Evolutionary conservation across 2,113 vertebrate genomes (phyloP), one percentile per base, ranked within the genome.

Genomic region (Sitta europaea): DNA sequence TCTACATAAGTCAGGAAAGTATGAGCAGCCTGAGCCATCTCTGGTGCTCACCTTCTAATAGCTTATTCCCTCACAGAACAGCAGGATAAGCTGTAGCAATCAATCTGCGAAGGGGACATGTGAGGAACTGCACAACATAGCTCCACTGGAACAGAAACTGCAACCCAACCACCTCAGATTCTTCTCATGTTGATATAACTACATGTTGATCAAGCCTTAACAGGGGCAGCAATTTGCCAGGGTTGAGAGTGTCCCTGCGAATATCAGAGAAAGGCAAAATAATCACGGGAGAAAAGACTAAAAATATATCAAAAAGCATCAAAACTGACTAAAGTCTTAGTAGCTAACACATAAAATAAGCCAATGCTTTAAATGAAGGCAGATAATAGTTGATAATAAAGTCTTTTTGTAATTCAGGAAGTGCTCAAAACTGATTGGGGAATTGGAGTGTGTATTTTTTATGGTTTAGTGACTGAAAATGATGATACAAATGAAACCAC

Each of bases 391-490:
- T 31, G 20, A 90, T 42, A 79, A 35, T 50, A 19, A 90, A 81
- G 88, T 70, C 4, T 38, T 84, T 40, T 65, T 87, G 14, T 63
- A 51, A 72, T 91, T 88, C 57, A 71, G 58, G n/a, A 93, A 74
- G 48, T 35, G 59, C 63, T 92, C 65, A 74, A 51, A 95, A 93
- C 31, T 53, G 67, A 74, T 24, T 1, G 11, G 35, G 48, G 86
- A 90, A 93, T 75, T 86, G 38, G 17, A 91, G 43, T 83, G 68
- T 72, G 21, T 76, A 58, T 81, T 96, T 96, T 93, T 94, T 84
- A 86, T 95, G 65, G 85, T 88, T 95, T 96, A 81, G 59, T 86
- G 88, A 57, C 55, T 90, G 82, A 94, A 92, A 94, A 96, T 71
- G 22, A 70, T 92, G 47, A 96, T 55, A 77, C 48, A 94, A 93